phyloP scores from a whole-genome alignment of 2,888 invertebrate genomes.

The Zeuzera pyrina region DNA sequence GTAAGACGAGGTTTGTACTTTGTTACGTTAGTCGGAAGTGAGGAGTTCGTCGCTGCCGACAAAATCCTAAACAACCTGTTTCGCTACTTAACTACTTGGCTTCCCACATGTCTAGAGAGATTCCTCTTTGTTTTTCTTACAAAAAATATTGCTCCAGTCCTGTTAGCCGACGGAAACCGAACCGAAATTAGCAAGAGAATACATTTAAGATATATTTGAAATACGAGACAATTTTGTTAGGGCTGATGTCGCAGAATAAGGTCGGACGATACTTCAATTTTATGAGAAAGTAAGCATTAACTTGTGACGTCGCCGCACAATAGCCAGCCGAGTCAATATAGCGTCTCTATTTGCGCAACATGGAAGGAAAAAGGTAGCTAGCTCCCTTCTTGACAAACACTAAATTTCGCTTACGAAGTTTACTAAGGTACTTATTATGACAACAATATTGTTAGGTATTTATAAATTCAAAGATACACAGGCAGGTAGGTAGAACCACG shows the following conservation, averaged over 20 bases:
- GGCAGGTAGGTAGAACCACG: too few species aligned
- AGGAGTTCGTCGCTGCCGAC: constrained; percentile 25
- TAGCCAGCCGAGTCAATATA: constrained; percentile 40
- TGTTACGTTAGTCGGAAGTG: constrained; percentile 21
- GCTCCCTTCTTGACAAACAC: not conserved
- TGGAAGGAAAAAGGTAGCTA: constrained; percentile 30
- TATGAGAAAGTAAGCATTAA: constrained; percentile 21
- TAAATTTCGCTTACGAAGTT: not conserved
- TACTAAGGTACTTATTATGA: not conserved
- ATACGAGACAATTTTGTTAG: not conserved
- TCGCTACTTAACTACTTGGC: constrained; percentile 25
- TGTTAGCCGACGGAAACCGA: constrained; percentile 22
- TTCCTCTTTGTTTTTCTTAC: constrained; percentile 30
- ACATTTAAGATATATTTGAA: constrained; percentile 17
- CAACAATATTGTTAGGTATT: not conserved
- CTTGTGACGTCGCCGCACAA: constrained; percentile 31
- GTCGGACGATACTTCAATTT: constrained; percentile 25
- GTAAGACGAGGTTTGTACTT: constrained; percentile 1
- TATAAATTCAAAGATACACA: too few species aligned
- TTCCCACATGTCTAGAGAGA: constrained; percentile 21
- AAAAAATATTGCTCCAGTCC: constrained; percentile 25
- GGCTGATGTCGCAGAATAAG: too few species aligned
- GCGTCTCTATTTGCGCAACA: constrained; percentile 39
- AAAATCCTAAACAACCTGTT: constrained; percentile 30
- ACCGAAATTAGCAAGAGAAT: constrained; percentile 27